Conservation (phyloP, 2,113 vertebrate species). For the Zosterops lateralis region DNA sequence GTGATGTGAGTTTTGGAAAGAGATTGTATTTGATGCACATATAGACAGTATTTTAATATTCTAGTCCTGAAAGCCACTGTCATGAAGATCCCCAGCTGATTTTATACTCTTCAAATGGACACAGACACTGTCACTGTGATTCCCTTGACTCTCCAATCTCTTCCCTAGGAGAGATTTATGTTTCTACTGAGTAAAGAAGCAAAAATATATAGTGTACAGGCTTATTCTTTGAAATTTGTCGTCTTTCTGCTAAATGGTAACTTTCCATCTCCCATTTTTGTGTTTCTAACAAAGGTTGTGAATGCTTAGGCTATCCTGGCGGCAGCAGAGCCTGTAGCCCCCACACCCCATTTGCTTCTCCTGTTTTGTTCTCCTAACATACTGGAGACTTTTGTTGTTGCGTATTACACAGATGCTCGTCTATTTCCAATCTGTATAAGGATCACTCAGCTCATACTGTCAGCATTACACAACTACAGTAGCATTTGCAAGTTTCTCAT, state of each 20-base stretch:
- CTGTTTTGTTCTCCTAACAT: neutral
- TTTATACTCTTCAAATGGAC: neutral
- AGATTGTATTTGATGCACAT: neutral
- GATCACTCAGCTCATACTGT: slow-evolving; percentile 62
- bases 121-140: neutral
- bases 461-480: slow-evolving; percentile 72
- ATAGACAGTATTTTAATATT: neutral
- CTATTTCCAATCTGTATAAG: slow-evolving; percentile 55
- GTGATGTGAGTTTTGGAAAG: neutral
- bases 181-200: neutral
- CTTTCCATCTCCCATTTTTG: neutral
- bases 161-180: neutral
- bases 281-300: neutral
- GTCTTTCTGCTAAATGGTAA: neutral
- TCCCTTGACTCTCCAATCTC: neutral
- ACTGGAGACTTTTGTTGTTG: neutral
- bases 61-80: neutral
- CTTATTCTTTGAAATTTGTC: neutral
- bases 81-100: neutral
- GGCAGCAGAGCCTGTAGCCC: neutral
- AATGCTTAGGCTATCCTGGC: neutral
- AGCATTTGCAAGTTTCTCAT: slow-evolving; percentile 66
- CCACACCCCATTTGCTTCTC: neutral
- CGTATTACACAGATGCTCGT: neutral
- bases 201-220: neutral